Evolutionary conservation across 2,888 invertebrate genomes (phyloP), one percentile per base, ranked within the genome.

Genomic region (Hirudinaria manillensis): DNA sequence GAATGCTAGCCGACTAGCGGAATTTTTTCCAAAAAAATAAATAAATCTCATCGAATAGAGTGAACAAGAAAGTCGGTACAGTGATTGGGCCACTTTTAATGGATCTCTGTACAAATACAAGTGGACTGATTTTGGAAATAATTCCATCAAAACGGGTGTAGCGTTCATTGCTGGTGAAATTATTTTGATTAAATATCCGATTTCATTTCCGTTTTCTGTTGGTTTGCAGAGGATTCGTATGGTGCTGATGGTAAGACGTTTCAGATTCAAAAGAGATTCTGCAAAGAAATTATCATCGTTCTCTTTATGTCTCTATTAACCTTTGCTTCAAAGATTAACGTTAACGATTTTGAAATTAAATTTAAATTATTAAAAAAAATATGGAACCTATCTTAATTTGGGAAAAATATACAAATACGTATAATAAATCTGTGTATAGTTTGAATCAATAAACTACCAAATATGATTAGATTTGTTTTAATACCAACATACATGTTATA

Each of bases 81-180:
- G 29, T 3, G 78, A 78, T 67, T 77, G 74, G 16, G 66, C 32
- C 19, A 77, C 76, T 76, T 74, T 65, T 7, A 78, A 32, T 7
- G 68, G 65, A 27, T 78, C 76, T 53, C 78, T 45, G 72, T 78
- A 78, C 55, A 78, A 72, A 68, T 75, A 78, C 24, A 78, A 36
- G 24, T 32, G 65, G 10, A 53, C 65, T 21, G 78, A 38, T 10
- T 77, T 32, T 4, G 78, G 78, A 53, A 76, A 77, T 27, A 77
- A 38, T 27, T 45, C n/a, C 19, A 29, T 51, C n/a, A 77, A 45
- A 24, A 53, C 7, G 2, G 74, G 70, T 7, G 66, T 34, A 27
- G 36, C 53, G 16, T 27, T 51, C 51, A 76, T 75, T 29, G 77
- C 38, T 21, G 73, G 73, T 4, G 76, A 65, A 19, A 66, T 68